Evolutionary conservation across 2,113 vertebrate species (phyloP), one percentile per base, ranked within the genome.

Genomic region (Suricata suricatta): DNA sequence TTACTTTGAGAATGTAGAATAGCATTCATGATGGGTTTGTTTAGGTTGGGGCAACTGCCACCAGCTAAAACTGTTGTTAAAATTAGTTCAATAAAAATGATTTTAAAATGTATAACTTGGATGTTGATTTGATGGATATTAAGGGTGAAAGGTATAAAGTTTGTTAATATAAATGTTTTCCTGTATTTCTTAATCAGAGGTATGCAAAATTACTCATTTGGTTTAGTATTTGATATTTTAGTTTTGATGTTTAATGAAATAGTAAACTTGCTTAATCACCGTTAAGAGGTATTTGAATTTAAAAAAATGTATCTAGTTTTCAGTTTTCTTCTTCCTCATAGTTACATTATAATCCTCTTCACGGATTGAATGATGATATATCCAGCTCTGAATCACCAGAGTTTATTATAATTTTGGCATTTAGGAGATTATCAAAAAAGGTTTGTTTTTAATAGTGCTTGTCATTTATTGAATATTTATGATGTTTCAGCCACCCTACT

Each of bases 41-140:
- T 98, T 98, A 97, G 97, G 95, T 97, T 98, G 96, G 97, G 97
- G 92, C 27, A 94, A 12, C 9, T 98, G 96, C 97, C 97, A 97
- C 92, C 44, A 94, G 96, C 97, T 98, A 97, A 98, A 98, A 93
- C 97, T 90, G 92, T 98, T 98, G 97, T 98, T 94, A 97, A 98
- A 96, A 97, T 97, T 97, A 98, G 88, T 97, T 98, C 96, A 98
- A 98, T 99, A 98, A 98, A 98, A 98, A 82, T 79, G n/a, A 35
- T 87, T 97, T 95, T 50, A 97, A 96, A 97, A 94, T 85, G 27
- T 95, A 7, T 64, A 96, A 91, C 19, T 90, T 87, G 60, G 68
- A 86, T 93, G 27, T 94, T 96, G 96, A 90, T 89, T 91, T 95
- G 50, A 60, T 63, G 95, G 41, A 84, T 16, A 74, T 72, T 83